phyloP scores from a whole-genome alignment of 2,888 invertebrate species.

The Caenorhabditis imperialis region DNA sequence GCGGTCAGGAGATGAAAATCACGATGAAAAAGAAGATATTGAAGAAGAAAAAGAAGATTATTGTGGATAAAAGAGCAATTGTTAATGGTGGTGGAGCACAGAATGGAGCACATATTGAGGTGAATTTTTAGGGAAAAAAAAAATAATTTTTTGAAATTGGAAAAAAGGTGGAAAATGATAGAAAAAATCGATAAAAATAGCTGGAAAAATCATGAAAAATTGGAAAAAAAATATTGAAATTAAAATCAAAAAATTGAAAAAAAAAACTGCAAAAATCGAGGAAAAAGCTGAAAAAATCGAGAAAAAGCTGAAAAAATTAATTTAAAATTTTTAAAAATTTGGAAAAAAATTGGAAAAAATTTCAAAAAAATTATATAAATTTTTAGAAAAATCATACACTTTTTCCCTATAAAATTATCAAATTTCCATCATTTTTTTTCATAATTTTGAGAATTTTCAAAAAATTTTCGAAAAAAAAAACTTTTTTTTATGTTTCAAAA shows the following conservation, averaged over 20 bases:
- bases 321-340: too few species aligned
- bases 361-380: background rate
- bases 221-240: background rate
- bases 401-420: background rate
- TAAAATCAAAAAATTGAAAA: background rate
- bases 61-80: conserved; percentile 1
- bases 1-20: background rate
- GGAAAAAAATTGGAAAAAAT: background rate
- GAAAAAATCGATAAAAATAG: background rate
- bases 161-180: background rate
- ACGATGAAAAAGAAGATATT: conserved; percentile 15
- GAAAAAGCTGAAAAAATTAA: background rate
- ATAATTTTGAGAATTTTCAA: background rate
- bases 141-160: too few species aligned
- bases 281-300: background rate
- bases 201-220: background rate
- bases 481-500: conserved; percentile 4
- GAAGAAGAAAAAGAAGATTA: conserved; percentile 21
- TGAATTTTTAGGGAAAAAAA: conserved; percentile 9
- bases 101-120: conserved; percentile 11
- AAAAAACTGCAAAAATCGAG: background rate
- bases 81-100: conserved; percentile 1
- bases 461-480: background rate
- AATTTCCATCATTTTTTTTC: background rate
- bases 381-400: background rate